These are phyloP conservation scores for Oryzias curvinotus DNA, from an alignment of 2,113 vertebrate species.

Conservation along the genomic window DNA sequence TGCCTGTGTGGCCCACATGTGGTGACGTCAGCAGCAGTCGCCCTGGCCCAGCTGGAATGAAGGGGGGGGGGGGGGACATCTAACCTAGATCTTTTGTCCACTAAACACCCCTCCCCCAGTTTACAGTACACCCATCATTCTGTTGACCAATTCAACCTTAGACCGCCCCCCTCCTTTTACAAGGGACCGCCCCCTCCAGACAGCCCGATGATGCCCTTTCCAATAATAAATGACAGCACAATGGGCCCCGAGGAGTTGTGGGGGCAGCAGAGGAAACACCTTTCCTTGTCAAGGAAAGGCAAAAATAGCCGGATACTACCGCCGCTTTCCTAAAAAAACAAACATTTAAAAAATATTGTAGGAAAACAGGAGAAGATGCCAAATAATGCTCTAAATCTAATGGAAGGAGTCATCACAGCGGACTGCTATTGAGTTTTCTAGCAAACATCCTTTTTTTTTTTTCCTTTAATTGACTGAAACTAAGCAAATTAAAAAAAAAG, in stretches of 20 bases:
- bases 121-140: conserved; percentile 35
- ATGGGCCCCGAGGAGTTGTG: conserved; percentile 52
- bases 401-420: no score
- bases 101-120: conserved; percentile 24
- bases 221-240: conserved; percentile 73
- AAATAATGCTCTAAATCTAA: no score
- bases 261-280: conserved; percentile 71
- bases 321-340: conserved; percentile 54
- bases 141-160: conserved; percentile 23
- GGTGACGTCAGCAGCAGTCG: conserved; percentile 48
- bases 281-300: conserved; percentile 71
- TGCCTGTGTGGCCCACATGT: conserved; percentile 35
- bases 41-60: conserved; percentile 54
- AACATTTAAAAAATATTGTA: background rate
- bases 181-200: conserved; percentile 29
- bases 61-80: conserved; percentile 27
- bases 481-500: background rate
- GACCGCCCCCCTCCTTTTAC: conserved; percentile 26
- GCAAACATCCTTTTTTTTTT: no score
- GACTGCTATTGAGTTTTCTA: no score
- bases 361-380: no score
- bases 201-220: conserved; percentile 69
- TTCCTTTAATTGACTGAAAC: no score
- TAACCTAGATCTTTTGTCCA: conserved; percentile 62
- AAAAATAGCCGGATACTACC: conserved; percentile 57